Evolutionary conservation across 2,888 invertebrate genomes (phyloP).

Genomic region (Toxonevra muliebris): DNA sequence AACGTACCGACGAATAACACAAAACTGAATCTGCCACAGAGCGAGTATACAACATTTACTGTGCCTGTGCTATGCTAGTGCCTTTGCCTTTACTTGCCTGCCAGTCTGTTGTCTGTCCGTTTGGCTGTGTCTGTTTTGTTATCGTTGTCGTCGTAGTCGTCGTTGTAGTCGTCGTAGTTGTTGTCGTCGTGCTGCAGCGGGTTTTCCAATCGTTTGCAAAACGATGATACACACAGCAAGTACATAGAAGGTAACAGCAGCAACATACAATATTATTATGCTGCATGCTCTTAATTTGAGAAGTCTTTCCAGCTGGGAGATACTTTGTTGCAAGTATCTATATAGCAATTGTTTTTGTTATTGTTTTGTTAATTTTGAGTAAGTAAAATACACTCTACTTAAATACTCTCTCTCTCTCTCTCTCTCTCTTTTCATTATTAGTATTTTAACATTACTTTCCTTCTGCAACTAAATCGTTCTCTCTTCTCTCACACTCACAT

Average conservation of each 20-base stretch:
- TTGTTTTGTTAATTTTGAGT: no score
- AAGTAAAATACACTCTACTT: no score
- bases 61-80: slow-evolving; percentile 4
- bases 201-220: no score
- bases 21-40: slow-evolving; percentile 54
- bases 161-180: not conserved
- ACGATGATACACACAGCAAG: no score
- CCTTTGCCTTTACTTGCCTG: no score
- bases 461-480: no score
- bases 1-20: slow-evolving; percentile 62
- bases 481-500: not conserved
- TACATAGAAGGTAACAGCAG: no score
- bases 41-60: slow-evolving; percentile 24
- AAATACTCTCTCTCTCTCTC: no score
- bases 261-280: no score
- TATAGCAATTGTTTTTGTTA: slow-evolving; percentile 25
- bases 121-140: not conserved
- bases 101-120: not conserved
- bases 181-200: not conserved
- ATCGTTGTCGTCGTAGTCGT: not conserved
- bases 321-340: slow-evolving; percentile 46
- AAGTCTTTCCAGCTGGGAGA: slow-evolving; percentile 24
- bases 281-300: no score
- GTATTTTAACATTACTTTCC: no score
- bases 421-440: no score